A percentile compares a stretch with the other conserved stretches of the same genome.
Evolutionary conservation across 2,797 vertebrate genomes (phyloP).

Genomic region (Diceros bicornis): DNA sequence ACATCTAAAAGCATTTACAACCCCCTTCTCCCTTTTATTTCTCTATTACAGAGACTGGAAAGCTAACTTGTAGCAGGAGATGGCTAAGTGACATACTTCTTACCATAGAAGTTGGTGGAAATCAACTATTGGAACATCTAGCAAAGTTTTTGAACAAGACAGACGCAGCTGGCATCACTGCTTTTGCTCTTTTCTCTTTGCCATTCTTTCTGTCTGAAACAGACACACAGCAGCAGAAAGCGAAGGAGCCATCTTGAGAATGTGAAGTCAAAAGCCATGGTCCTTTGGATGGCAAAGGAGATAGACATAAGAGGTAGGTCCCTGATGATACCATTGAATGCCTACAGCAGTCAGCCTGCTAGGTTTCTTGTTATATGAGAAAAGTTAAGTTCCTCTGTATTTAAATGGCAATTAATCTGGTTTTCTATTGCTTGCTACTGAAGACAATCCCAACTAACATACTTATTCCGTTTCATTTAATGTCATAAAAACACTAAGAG

Average conservation of each 20-base stretch:
- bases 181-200: neutral
- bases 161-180: neutral
- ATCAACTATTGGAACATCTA: neutral
- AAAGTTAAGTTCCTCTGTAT: neutral
- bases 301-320: neutral
- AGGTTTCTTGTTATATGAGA: neutral
- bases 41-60: neutral
- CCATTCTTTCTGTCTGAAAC: neutral
- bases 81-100: neutral
- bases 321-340: neutral
- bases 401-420: neutral
- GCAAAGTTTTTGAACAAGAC: neutral
- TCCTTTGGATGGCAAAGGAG: neutral
- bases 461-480: neutral
- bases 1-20: neutral
- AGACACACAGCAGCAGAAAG: neutral
- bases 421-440: neutral
- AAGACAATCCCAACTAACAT: conserved; percentile 1
- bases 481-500: neutral
- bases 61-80: neutral
- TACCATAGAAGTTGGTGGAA: neutral
- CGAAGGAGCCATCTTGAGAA: neutral
- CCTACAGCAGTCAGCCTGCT: neutral
- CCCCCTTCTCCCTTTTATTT: neutral
- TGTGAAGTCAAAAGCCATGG: neutral